Conservation (phyloP, 64 coral and sea anemone genomes). For the Pachyseris speciosa region DNA sequence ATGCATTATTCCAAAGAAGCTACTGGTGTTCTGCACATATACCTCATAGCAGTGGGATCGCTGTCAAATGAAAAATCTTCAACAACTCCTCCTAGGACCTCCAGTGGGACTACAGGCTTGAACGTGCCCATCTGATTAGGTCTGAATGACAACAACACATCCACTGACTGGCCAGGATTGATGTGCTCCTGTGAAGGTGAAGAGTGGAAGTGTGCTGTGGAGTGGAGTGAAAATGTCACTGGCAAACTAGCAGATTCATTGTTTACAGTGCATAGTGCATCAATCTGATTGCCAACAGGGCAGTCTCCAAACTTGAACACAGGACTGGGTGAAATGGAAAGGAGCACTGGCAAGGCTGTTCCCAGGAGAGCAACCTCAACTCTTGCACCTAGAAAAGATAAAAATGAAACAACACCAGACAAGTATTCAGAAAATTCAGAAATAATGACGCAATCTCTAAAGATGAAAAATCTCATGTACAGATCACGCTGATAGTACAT, state of each 20-base stretch:
- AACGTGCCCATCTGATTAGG: conserved; percentile 97
- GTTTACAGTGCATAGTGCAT: conserved; percentile 78
- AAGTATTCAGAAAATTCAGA: too few relatives aligned
- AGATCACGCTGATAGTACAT: too few relatives aligned
- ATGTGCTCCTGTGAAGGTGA: conserved; percentile 60
- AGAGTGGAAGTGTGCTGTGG: conserved; percentile 88
- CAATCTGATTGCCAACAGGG: conserved; percentile 81
- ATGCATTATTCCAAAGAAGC: neutral
- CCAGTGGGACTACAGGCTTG: conserved; percentile 67
- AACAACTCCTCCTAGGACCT: conserved; percentile 65
- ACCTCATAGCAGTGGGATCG: conserved; percentile 74
- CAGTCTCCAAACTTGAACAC: conserved; percentile 96
- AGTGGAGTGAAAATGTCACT: conserved; percentile 74
- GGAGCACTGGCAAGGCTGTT: conserved; percentile 85
- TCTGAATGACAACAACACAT: conserved; percentile 86
- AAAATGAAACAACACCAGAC: too few relatives aligned
- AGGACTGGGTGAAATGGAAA: conserved; percentile 83
- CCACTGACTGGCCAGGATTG: conserved; percentile 74
- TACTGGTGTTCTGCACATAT: neutral
- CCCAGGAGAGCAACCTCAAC: conserved; percentile 85
- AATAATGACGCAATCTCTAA: too few relatives aligned
- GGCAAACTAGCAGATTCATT: conserved; percentile 87
- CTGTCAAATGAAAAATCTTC: conserved; percentile 77
- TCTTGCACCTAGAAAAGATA: conserved; percentile 62
- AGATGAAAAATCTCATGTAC: too few relatives aligned